phyloP scores from a whole-genome alignment of 2,113 vertebrate species.

The Stictonetta naevosa region DNA sequence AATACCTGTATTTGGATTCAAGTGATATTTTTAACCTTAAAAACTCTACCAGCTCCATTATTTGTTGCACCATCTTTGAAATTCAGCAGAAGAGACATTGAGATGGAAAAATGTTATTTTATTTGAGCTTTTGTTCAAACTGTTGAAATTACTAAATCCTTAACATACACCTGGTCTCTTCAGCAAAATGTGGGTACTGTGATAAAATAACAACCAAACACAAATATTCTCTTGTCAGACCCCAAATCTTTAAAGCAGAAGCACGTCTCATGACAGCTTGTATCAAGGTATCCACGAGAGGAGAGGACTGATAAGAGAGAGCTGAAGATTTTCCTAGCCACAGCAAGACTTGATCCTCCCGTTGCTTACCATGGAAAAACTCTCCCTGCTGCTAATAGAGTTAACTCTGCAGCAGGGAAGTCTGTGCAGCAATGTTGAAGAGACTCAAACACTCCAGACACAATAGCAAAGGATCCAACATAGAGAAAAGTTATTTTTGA shows the following conservation, averaged over 20 bases:
- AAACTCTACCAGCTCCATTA: not conserved
- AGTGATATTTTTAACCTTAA: conserved; percentile 1
- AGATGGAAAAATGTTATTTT: not conserved
- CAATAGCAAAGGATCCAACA: not conserved
- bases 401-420: not conserved
- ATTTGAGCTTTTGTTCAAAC: not conserved
- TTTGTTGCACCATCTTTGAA: not conserved
- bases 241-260: not conserved
- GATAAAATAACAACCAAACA: not conserved
- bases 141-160: not conserved
- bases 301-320: not conserved
- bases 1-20: not conserved
- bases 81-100: not conserved
- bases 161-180: not conserved
- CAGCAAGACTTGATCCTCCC: not conserved
- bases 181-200: not conserved
- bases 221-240: not conserved
- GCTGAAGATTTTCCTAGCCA: not conserved
- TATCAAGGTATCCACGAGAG: not conserved
- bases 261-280: not conserved
- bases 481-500: not conserved
- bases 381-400: not conserved
- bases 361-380: not conserved
- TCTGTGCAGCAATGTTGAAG: not conserved
- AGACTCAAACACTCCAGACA: not conserved